These are phyloP conservation scores for Aurelia sp. DNA, from an alignment of 30 jellyfish, hydroid and myxozoan genomes.

Conservation along the genomic window DNA sequence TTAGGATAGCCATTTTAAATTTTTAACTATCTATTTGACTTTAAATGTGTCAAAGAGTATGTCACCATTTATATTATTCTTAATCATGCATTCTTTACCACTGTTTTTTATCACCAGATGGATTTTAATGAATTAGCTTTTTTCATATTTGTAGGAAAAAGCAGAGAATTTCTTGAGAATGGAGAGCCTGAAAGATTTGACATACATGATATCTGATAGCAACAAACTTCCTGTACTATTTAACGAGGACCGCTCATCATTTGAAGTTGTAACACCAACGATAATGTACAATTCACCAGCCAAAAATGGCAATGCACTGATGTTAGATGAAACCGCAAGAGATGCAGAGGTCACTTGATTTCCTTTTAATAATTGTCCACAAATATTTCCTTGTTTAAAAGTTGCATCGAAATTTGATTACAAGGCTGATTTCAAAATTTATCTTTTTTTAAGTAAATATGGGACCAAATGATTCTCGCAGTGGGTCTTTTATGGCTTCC, in stretches of 20 bases:
- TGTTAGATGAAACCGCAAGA: conserved; percentile 23
- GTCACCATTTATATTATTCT: no score
- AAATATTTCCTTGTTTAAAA: background rate
- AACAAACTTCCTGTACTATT: conserved; percentile 48
- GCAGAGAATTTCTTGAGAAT: conserved; percentile 47
- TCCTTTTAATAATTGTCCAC: background rate
- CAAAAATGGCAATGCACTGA: conserved; percentile 20
- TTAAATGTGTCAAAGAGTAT: no score
- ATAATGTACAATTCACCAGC: conserved; percentile 49
- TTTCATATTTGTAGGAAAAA: conserved; percentile 13
- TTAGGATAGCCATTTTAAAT: no score
- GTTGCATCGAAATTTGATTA: background rate
- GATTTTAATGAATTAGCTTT: background rate
- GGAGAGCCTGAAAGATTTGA: conserved; percentile 50
- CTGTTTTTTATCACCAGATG: no score
- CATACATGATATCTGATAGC: conserved; percentile 58
- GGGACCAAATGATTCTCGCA: no score
- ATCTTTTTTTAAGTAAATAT: no score
- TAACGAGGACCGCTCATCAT: conserved; percentile 31
- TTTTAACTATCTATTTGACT: no score
- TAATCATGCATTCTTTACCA: no score
- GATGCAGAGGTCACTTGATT: conserved; percentile 22
- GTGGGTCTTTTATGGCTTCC: no score
- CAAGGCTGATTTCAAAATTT: no score
- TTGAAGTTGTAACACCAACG: conserved; percentile 54